Evolutionary conservation across 2,888 invertebrate species (phyloP).

Genomic region (Marasmarcha lunaedactyla): DNA sequence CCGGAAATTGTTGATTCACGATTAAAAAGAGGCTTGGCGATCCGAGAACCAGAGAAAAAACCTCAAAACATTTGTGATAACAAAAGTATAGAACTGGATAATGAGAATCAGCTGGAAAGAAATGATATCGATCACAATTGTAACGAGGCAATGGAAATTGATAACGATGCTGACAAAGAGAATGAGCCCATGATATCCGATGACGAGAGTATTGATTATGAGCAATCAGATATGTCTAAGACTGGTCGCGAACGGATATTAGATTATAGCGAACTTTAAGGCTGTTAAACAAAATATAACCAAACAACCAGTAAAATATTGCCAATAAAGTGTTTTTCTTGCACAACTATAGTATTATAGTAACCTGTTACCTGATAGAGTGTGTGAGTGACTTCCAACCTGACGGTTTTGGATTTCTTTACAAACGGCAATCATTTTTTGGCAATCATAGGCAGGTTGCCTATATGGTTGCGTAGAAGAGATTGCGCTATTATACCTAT

Average conservation of each 20-base stretch:
- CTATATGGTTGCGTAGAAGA: no score
- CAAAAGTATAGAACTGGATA: conserved; percentile 1
- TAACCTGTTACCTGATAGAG: not conserved
- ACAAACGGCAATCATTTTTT: not conserved
- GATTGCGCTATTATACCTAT: no score
- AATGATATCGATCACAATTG: not conserved
- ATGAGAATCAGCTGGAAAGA: conserved; percentile 1
- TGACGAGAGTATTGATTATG: not conserved
- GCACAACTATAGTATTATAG: not conserved
- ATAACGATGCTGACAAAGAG: conserved; percentile 1
- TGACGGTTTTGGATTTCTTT: not conserved
- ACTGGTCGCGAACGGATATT: conserved; percentile 1
- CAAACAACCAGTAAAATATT: not conserved
- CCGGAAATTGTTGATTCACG: conserved; percentile 6
- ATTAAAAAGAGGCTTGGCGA: not conserved
- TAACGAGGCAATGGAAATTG: not conserved
- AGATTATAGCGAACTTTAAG: not conserved
- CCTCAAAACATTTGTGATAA: not conserved
- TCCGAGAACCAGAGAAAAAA: conserved; percentile 3
- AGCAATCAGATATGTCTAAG: not conserved
- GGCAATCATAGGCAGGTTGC: no score
- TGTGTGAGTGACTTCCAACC: not conserved
- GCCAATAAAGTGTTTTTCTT: not conserved
- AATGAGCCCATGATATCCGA: conserved; percentile 1
- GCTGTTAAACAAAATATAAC: not conserved